Evolutionary conservation across 2,797 vertebrate genomes (phyloP).

Genomic region (Acanthurus leucopareius): DNA sequence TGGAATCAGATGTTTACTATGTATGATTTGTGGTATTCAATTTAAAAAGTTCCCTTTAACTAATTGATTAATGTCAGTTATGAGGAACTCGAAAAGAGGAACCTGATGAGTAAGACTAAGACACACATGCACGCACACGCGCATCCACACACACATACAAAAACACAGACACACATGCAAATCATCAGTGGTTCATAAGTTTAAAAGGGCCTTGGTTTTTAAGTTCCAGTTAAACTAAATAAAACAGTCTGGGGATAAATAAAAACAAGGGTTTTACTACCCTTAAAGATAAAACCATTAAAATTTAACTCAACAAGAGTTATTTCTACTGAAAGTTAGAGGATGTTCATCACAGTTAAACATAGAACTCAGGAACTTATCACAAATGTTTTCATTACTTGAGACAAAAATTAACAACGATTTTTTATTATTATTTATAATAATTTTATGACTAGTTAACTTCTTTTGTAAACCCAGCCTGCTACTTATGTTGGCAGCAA

Average conservation of each 20-base stretch:
- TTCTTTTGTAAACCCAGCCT: not conserved
- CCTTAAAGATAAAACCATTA: not conserved
- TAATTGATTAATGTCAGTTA: not conserved
- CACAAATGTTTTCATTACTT: not conserved
- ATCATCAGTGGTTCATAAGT: conserved; percentile 16
- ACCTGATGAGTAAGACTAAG: conserved; percentile 26
- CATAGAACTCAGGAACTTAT: too few species aligned
- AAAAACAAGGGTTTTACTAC: not conserved
- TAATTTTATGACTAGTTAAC: not conserved
- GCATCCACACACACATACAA: not conserved
- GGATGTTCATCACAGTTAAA: too few species aligned
- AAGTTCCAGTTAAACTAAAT: conserved; percentile 18
- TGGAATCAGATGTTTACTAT: not conserved
- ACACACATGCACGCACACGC: not conserved
- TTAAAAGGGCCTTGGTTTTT: not conserved
- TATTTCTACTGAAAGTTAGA: too few species aligned
- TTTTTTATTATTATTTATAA: not conserved
- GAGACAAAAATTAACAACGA: not conserved
- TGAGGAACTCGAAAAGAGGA: conserved; percentile 61
- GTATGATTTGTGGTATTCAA: conserved; percentile 16
- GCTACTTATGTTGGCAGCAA: not conserved
- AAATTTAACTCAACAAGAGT: not conserved
- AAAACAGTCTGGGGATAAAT: not conserved
- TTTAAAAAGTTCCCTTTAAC: conserved; percentile 14
- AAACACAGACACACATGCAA: not conserved